These are phyloP conservation scores for Drosophila neotestacea DNA, from an alignment of 2,888 invertebrate species.

Conservation along the genomic window DNA sequence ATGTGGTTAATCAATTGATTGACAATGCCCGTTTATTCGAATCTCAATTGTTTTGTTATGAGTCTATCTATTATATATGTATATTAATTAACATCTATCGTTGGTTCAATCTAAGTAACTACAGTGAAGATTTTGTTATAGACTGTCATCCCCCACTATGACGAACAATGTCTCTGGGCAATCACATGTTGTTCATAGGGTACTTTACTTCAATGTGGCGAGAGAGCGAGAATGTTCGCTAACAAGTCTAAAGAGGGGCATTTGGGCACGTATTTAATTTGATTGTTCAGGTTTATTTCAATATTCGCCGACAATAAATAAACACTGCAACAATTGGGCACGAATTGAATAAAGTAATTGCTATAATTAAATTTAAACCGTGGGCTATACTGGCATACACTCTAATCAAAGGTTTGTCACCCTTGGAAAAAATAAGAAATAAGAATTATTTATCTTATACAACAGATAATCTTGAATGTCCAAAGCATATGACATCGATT, in stretches of 20 bases:
- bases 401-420: no score
- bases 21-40: slow-evolving; percentile 29
- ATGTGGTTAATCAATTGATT: slow-evolving; percentile 60
- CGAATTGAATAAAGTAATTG: slow-evolving; percentile 21
- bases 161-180: slow-evolving; percentile 5
- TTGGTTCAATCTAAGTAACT: slow-evolving; percentile 3
- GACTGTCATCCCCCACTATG: slow-evolving; percentile 10
- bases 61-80: slow-evolving; percentile 7
- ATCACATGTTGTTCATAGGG: slow-evolving; percentile 46
- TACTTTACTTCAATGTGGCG: slow-evolving; percentile 16
- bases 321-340: slow-evolving; percentile 27
- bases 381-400: no score
- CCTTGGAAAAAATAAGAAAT: no score
- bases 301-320: slow-evolving; percentile 8
- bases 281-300: slow-evolving; percentile 9
- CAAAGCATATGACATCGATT: no score
- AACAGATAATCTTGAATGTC: no score
- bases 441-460: no score
- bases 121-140: slow-evolving; percentile 19
- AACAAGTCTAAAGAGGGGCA: background rate
- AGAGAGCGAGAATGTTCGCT: background rate
- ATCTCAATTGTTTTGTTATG: slow-evolving; percentile 65
- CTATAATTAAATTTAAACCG: slow-evolving; percentile 4
- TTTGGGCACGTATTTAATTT: slow-evolving; percentile 32
- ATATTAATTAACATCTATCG: slow-evolving; percentile 23